These are phyloP conservation scores for Pemphredon lugubris DNA, from an alignment of 2,888 invertebrate genomes.

Conservation along the genomic window DNA sequence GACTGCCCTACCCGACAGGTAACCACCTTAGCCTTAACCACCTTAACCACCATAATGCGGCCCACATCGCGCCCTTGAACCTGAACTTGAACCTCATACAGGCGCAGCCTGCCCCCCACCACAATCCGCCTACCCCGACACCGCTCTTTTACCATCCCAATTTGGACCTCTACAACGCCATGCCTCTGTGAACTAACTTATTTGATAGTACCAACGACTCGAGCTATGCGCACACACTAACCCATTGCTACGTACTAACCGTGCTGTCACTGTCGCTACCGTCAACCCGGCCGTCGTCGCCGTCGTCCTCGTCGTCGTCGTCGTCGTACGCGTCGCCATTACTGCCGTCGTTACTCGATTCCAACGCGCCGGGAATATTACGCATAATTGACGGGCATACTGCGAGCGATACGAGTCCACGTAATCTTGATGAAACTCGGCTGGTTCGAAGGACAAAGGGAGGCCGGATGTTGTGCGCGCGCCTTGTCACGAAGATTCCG, in stretches of 20 bases:
- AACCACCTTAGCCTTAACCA: slow-evolving; percentile 92
- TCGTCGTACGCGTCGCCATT: no score
- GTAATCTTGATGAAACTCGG: no score
- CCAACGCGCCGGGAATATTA: no score
- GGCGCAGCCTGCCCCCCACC: slow-evolving; percentile 83
- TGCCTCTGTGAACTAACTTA: slow-evolving; percentile 81
- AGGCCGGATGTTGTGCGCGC: no score
- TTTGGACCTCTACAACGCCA: slow-evolving; percentile 81
- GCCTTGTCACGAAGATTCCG: no score
- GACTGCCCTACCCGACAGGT: slow-evolving; percentile 99
- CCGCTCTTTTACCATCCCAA: slow-evolving; percentile 82
- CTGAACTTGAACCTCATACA: slow-evolving; percentile 81
- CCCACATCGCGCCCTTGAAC: slow-evolving; percentile 81
- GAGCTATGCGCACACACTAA: slow-evolving; percentile 74
- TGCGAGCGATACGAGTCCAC: no score
- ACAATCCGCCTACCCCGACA: slow-evolving; percentile 85
- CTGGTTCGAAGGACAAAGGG: no score
- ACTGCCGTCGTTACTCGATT: slow-evolving; percentile 4
- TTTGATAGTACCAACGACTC: slow-evolving; percentile 39
- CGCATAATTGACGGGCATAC: no score
- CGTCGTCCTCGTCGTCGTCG: slow-evolving; percentile 10
- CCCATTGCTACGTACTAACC: slow-evolving; percentile 72
- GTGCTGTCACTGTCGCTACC: slow-evolving; percentile 54
- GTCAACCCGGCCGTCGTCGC: slow-evolving; percentile 19
- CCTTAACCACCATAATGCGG: slow-evolving; percentile 82